phyloP scores from a whole-genome alignment of 2,113 vertebrate genomes.

The Scomber colias region DNA sequence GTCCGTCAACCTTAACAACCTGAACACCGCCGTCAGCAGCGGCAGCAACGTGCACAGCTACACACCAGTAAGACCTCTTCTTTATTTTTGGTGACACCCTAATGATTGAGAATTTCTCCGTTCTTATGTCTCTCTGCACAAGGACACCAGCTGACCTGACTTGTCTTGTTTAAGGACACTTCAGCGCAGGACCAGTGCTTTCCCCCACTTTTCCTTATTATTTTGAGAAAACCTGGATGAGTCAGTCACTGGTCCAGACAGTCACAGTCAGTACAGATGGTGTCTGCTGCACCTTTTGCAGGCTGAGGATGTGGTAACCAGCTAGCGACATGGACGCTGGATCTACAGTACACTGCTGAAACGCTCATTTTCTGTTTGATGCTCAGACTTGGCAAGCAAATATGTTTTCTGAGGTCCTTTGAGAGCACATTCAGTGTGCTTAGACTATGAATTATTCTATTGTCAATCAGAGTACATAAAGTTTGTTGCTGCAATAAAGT shows the following conservation, averaged over 20 bases:
- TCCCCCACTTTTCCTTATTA: constrained; percentile 13
- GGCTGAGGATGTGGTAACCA: constrained; percentile 62
- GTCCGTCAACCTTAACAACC: constrained; percentile 89
- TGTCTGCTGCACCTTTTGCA: constrained; percentile 56
- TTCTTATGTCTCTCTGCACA: background rate
- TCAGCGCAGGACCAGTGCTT: background rate
- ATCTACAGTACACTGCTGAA: constrained; percentile 31
- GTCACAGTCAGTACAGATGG: constrained; percentile 53
- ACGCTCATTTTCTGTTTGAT: constrained; percentile 14
- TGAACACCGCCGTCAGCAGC: constrained; percentile 84
- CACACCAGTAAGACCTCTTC: constrained; percentile 82
- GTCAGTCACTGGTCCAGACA: constrained; percentile 50
- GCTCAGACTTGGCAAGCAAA: background rate
- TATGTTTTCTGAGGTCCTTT: background rate
- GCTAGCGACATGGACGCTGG: constrained; percentile 36
- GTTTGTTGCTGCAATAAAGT: no score
- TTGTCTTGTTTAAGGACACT: constrained; percentile 1
- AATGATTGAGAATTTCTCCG: constrained; percentile 18
- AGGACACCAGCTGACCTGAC: constrained; percentile 17
- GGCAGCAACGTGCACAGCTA: constrained; percentile 87
- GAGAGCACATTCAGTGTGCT: background rate
- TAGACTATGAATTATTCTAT: background rate
- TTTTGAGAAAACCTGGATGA: constrained; percentile 57
- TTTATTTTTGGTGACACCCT: constrained; percentile 10
- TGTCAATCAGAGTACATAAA: background rate